A percentile compares a stretch with the other conserved stretches of the same genome.
Evolutionary conservation across 2,888 invertebrate species (phyloP).

Genomic region (Eristalinus sepulchralis): DNA sequence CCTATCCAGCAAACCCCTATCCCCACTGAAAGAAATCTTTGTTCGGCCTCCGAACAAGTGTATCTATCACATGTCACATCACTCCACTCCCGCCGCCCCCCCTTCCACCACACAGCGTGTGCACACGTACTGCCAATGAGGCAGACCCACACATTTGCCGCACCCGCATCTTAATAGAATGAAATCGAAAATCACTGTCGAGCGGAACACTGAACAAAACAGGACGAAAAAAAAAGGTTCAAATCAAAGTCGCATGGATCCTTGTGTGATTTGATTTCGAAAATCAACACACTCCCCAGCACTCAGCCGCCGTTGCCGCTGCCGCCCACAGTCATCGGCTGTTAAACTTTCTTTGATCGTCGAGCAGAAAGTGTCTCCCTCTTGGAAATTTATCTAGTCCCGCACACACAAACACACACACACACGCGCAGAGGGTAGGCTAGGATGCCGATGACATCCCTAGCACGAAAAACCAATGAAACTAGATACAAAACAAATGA

Average conservation of each 20-base stretch:
- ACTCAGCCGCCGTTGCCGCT: not conserved
- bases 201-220: conserved; percentile 13
- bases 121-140: conserved; percentile 19
- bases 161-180: conserved; percentile 57
- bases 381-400: conserved; percentile 51
- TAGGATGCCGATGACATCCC: not conserved
- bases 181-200: not conserved
- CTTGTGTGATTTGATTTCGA: conserved; percentile 58
- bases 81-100: conserved; percentile 13
- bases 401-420: conserved; percentile 1
- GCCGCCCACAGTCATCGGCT: conserved; percentile 48
- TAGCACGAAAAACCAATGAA: conserved; percentile 26
- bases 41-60: conserved; percentile 21
- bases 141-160: conserved; percentile 49
- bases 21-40: not conserved
- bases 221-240: conserved; percentile 8
- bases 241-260: conserved; percentile 51
- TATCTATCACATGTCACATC: conserved; percentile 38
- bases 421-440: not conserved
- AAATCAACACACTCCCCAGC: conserved; percentile 1
- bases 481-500: conserved; percentile 63
- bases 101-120: not conserved
- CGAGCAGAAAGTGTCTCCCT: conserved; percentile 41
- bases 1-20: not conserved
- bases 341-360: conserved; percentile 65